These are phyloP conservation scores for Incurvaria masculella DNA, from an alignment of 2,888 invertebrate species.

Conservation along the genomic window DNA sequence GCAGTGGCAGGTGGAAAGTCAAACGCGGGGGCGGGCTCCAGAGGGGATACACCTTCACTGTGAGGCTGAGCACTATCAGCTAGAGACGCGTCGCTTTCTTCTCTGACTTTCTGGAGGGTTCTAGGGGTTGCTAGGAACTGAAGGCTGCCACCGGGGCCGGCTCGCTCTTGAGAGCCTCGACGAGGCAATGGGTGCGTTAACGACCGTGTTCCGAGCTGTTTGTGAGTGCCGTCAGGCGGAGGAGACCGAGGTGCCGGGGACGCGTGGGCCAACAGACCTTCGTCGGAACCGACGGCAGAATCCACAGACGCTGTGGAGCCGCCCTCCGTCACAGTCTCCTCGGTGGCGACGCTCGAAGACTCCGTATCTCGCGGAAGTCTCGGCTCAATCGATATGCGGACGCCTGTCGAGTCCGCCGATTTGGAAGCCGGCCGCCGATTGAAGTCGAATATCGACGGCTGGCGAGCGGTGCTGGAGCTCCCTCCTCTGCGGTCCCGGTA, in stretches of 20 bases:
- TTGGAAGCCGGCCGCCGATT: slow-evolving; percentile 30
- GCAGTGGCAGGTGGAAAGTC: slow-evolving; percentile 49
- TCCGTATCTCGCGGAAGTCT: slow-evolving; percentile 31
- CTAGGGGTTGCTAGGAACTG: slow-evolving; percentile 41
- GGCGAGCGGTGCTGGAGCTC: slow-evolving; percentile 30
- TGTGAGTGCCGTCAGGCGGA: slow-evolving; percentile 47
- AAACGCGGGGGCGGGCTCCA: slow-evolving; percentile 49
- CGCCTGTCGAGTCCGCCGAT: slow-evolving; percentile 18
- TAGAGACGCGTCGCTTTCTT: slow-evolving; percentile 52
- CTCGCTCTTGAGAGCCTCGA: slow-evolving; percentile 38
- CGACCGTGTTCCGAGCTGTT: slow-evolving; percentile 47
- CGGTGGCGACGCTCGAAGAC: slow-evolving; percentile 30
- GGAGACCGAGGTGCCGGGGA: slow-evolving; percentile 41
- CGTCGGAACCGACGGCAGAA: slow-evolving; percentile 60
- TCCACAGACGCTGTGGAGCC: slow-evolving; percentile 58
- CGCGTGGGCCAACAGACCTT: slow-evolving; percentile 46
- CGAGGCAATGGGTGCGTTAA: slow-evolving; percentile 51
- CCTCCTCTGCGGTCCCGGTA: no score
- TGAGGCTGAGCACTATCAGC: slow-evolving; percentile 52
- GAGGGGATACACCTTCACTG: slow-evolving; percentile 52
- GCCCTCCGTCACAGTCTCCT: slow-evolving; percentile 39
- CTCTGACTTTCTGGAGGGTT: slow-evolving; percentile 43
- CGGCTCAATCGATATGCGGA: slow-evolving; percentile 14
- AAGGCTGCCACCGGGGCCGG: slow-evolving; percentile 36
- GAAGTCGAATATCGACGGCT: slow-evolving; percentile 44